phyloP scores from a whole-genome alignment of 1,140 invertebrate species.

The Diorhabda sublineata region DNA sequence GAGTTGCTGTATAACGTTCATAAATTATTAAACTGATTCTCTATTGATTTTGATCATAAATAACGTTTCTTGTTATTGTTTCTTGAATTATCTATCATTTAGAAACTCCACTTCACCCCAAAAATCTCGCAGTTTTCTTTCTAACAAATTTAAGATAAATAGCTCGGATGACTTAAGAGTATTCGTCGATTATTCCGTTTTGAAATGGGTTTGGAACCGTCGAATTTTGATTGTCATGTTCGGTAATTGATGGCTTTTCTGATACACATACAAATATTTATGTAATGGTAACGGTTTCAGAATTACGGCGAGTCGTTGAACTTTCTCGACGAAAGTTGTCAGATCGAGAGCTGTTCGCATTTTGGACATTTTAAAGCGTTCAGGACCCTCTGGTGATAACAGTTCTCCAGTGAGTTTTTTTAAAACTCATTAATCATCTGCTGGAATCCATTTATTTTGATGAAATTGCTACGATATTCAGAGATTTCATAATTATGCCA shows the following conservation, averaged over 20 bases:
- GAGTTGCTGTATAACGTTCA: too few species aligned
- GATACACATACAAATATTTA: conserved; percentile 1
- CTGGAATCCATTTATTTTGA: not conserved
- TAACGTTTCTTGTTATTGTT: too few species aligned
- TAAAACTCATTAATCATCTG: not conserved
- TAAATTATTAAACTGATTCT: too few species aligned
- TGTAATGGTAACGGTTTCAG: not conserved
- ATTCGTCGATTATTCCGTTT: not conserved
- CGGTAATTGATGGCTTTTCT: conserved; percentile 1
- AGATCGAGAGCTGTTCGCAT: not conserved
- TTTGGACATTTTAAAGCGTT: not conserved
- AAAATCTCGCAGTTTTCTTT: not conserved
- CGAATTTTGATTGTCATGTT: not conserved
- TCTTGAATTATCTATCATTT: too few species aligned
- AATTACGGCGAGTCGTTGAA: not conserved
- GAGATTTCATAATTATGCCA: too few species aligned
- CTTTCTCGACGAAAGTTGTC: not conserved
- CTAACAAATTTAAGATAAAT: not conserved
- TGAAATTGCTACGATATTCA: not conserved
- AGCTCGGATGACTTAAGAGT: conserved; percentile 1
- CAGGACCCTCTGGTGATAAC: not conserved
- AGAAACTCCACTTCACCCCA: not conserved
- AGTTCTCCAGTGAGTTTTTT: not conserved
- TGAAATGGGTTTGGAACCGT: not conserved
- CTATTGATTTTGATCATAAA: too few species aligned